Evolutionary conservation across 1,140 invertebrate genomes (phyloP), one percentile per base, ranked within the genome.

Genomic region (Campodea augens): DNA sequence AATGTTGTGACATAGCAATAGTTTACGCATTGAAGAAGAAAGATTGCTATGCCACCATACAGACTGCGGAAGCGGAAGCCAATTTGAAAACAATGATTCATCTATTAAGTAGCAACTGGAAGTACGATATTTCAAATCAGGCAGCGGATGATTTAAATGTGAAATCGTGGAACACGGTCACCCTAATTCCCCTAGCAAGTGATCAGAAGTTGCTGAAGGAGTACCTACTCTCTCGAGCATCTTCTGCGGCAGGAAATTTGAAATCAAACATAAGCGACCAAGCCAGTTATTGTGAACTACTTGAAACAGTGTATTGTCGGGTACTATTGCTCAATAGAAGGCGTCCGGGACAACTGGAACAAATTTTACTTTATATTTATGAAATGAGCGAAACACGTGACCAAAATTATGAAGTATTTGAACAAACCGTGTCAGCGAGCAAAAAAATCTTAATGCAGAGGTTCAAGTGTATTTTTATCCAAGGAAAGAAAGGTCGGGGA

Each of bases 1-100:
- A 37, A 37, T 37, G 36, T 37, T 37, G 36, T 10, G 36, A 37
- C 15, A 37, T 37, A 37, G 36, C 36, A 3, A 37, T 37, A 37
- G 20, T 19, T 18, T 18, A 4, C 20, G 3, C 20, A 18, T 4
- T 37, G 36, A 37, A 37, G 20, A 10, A 19, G 3, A 10, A 37
- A 37, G 15, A 18, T 10, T 3, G 15, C n/a, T n/a, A n/a, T n/a
- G n/a, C n/a, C n/a, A n/a, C n/a, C n/a, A n/a, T n/a, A n/a, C n/a
- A n/a, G n/a, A n/a, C 10, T 37, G 36, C 36, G 15, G 36, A 37
- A 37, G 36, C 10, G 20, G 36, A 37, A 10, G 3, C 36, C 15
- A 19, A 37, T n/a, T 3, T 37, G 3, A 37, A 37, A 37, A 37
- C 36, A 4, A 37, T 37, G 36, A 10, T 37, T 37, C 36, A 37